Conservation (phyloP, 2,888 invertebrate species). For the Leptinotarsa rubiginosa region DNA sequence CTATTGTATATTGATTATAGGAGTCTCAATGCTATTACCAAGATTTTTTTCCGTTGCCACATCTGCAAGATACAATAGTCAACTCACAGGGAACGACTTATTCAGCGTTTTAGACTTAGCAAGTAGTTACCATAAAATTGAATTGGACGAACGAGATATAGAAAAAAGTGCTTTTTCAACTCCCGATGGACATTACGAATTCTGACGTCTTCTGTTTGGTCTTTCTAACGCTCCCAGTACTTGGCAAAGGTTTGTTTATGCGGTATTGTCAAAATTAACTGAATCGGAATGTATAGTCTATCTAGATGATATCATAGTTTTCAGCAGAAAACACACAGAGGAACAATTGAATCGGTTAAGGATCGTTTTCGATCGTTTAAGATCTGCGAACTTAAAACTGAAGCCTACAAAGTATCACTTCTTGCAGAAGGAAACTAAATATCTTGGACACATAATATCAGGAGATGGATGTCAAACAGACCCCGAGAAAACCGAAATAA, state of each 20-base stretch:
- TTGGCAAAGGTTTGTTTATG: not conserved
- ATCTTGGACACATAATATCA: conserved; percentile 22
- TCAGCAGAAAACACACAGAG: conserved; percentile 3
- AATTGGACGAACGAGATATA: conserved; percentile 39
- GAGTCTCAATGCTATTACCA: conserved; percentile 41
- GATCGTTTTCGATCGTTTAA: too few relatives aligned
- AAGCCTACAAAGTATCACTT: too few relatives aligned
- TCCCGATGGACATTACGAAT: conserved; percentile 26
- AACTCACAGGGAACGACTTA: not conserved
- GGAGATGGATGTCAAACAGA: not conserved
- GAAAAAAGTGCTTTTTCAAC: conserved; percentile 43
- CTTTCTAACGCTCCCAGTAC: not conserved
- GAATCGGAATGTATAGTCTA: not conserved
- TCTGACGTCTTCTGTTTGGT: conserved; percentile 17
- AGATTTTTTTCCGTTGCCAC: too few relatives aligned
- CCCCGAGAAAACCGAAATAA: conserved; percentile 13
- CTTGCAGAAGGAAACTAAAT: conserved; percentile 13
- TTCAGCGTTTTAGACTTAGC: conserved; percentile 54
- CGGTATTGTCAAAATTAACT: not conserved
- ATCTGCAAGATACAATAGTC: too few relatives aligned
- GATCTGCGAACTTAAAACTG: too few relatives aligned
- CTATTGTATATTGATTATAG: conserved; percentile 47
- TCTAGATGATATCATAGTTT: not conserved
- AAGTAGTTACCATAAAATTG: conserved; percentile 52
- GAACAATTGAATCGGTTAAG: conserved; percentile 11